Base-by-base conservation (phyloP, 1,140 invertebrate species). In the Araneus ventricosus region DNA sequence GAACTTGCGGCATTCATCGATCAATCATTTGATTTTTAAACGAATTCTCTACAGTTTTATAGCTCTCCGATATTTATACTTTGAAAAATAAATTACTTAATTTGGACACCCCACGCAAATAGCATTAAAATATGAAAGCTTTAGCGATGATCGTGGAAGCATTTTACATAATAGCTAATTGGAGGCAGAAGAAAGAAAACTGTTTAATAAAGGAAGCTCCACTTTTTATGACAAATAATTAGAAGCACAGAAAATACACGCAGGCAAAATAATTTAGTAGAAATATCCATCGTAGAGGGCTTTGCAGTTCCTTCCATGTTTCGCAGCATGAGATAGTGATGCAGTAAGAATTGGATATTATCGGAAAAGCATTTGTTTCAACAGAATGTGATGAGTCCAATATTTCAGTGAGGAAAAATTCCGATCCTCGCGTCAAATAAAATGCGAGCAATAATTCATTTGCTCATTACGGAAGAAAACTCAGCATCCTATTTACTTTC, bases 351-450 rank as follows among this genome's bases (percentile, higher is more conserved):
- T 93, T 93, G 91, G 91, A 93, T 93, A 93, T 87, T 93, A 93
- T 93, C 85, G 91, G 91, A 93, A 93, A 93, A 93, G 91, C 91
- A 93, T 93, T 93, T 93, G 85, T 93, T 93, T 93, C 91, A 88
- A 75, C 84, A 57, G 67, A 79, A 93, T 79, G 57, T 57, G 91
- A 93, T 93, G 91, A 93, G 91, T 27, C 91, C 85, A 92, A 92
- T 92, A 92, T 92, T 86, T 92, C 90, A 88, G 52, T 61, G 59
- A 59, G 61, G 79, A 75, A 90, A 92, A 92, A 92, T 84, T 67
- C 80, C 52, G 59, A 61, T 57, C 84, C 80, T n/a, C 41, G 84
- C 24, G 91, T 93, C 91, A 93, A 93, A 80, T 88, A 93, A 88
- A 93, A 93, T 93, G 59, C 45, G 70, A 59, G 85, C 63, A 88